Conservation (phyloP, 2,888 invertebrate genomes). For the Erynnis tages region DNA sequence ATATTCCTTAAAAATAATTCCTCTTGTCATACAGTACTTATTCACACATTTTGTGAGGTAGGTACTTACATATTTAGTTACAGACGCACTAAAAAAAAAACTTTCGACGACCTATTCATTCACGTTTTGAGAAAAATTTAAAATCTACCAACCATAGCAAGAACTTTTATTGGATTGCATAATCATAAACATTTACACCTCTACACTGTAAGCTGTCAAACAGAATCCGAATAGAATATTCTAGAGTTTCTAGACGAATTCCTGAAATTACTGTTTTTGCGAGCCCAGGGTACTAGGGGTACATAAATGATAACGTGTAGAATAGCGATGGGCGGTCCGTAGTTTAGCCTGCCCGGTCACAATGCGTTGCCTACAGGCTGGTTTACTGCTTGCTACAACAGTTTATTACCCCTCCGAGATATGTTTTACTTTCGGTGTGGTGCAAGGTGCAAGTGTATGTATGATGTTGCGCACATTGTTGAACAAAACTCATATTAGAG, state of each 20-base stretch:
- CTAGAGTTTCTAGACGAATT: constrained; percentile 5
- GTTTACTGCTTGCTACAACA: constrained; percentile 58
- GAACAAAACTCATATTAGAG: too few relatives aligned
- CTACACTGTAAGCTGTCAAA: constrained; percentile 11
- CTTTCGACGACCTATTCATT: too few relatives aligned
- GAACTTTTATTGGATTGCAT: constrained; percentile 16
- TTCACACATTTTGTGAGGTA: too few relatives aligned
- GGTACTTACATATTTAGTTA: too few relatives aligned
- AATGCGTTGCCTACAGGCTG: constrained; percentile 52
- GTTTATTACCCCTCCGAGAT: constrained; percentile 59
- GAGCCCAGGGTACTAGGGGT: constrained; percentile 3
- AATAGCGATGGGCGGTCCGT: constrained; percentile 16
- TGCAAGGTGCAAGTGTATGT: constrained; percentile 33
- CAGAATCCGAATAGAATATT: constrained; percentile 1
- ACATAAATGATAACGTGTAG: constrained; percentile 18
- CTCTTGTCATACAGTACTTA: too few relatives aligned
- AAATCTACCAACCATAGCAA: too few relatives aligned
- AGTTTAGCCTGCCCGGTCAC: constrained; percentile 43
- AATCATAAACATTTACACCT: constrained; percentile 19
- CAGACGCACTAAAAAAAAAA: too few relatives aligned
- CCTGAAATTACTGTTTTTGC: constrained; percentile 19
- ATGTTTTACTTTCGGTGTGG: constrained; percentile 38
- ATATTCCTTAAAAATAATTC: too few relatives aligned
- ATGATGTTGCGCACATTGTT: neutral
- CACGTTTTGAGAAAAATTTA: too few relatives aligned